These are phyloP conservation scores for Astur gentilis DNA, from an alignment of 2,113 vertebrate genomes.

Conservation along the genomic window DNA sequence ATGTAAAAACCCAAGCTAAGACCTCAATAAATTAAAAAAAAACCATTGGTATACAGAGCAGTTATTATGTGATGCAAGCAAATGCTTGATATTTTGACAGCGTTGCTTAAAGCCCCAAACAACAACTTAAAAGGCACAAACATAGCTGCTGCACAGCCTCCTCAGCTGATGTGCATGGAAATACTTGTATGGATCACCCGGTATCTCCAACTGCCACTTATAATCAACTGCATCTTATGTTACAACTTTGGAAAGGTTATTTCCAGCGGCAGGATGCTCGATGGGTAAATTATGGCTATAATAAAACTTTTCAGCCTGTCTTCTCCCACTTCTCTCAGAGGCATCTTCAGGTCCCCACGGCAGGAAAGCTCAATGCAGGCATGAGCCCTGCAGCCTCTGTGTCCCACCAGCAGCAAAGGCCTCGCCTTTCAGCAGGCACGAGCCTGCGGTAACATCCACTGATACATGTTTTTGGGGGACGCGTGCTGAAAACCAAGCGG, in stretches of 20 bases:
- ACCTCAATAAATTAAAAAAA: constrained; percentile 59
- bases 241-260: background rate
- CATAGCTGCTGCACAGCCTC: background rate
- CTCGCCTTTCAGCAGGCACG: accelerated
- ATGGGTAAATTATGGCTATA: background rate
- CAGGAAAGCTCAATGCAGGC: background rate
- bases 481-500: background rate
- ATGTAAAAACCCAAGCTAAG: constrained; percentile 67
- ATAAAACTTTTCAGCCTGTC: constrained; percentile 9
- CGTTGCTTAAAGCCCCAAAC: background rate
- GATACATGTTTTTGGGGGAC: background rate
- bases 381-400: background rate
- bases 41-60: constrained; percentile 18
- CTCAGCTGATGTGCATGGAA: background rate
- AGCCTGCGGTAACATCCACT: too few species aligned
- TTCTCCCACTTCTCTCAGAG: background rate
- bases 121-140: background rate
- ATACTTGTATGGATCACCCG: background rate
- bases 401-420: background rate
- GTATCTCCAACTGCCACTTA: background rate
- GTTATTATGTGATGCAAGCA: constrained; percentile 47
- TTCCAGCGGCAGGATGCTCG: background rate
- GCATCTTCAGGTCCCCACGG: background rate
- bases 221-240: background rate
- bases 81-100: background rate